Evolutionary conservation across 2,113 vertebrate species (phyloP).

Genomic region (Eleginops maclovinus): DNA sequence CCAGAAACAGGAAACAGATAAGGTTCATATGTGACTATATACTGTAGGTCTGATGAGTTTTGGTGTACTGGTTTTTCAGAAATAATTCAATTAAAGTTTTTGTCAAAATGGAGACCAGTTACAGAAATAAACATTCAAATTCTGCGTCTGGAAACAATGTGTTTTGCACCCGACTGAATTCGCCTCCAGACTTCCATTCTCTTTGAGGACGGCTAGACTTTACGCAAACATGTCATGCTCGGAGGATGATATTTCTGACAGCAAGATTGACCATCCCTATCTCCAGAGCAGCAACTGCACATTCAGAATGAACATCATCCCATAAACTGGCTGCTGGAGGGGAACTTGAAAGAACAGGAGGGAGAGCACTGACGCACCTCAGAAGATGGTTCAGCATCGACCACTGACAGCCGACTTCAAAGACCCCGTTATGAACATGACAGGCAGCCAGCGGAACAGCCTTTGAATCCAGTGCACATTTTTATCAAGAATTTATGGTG

Average conservation of each 20-base stretch:
- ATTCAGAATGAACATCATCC: constrained; percentile 68
- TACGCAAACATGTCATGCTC: constrained; percentile 62
- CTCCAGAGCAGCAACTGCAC: constrained; percentile 80
- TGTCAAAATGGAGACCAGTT: constrained; percentile 36
- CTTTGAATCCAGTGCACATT: constrained; percentile 75
- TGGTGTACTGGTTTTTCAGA: neutral
- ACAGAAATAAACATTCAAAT: constrained; percentile 52
- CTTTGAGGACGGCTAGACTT: constrained; percentile 72
- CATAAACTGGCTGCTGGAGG: constrained; percentile 76
- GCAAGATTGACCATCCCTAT: constrained; percentile 71
- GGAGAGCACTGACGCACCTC: constrained; percentile 67
- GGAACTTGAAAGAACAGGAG: constrained; percentile 82
- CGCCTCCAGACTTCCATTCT: constrained; percentile 62
- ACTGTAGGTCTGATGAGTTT: constrained; percentile 14
- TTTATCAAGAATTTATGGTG: constrained; percentile 77
- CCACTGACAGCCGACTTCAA: constrained; percentile 80
- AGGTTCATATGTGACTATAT: constrained; percentile 3
- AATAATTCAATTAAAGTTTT: constrained; percentile 14
- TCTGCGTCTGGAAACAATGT: constrained; percentile 38
- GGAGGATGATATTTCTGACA: constrained; percentile 73
- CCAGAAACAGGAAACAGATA: neutral
- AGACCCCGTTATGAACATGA: constrained; percentile 79
- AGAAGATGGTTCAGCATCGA: constrained; percentile 77
- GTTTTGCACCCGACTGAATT: constrained; percentile 54
- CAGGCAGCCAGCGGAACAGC: constrained; percentile 68